A percentile compares a stretch with the other conserved stretches of the same genome.
Evolutionary conservation across 23 tunicate species (phyloP).

Genomic region (Oikopleura dioica): DNA sequence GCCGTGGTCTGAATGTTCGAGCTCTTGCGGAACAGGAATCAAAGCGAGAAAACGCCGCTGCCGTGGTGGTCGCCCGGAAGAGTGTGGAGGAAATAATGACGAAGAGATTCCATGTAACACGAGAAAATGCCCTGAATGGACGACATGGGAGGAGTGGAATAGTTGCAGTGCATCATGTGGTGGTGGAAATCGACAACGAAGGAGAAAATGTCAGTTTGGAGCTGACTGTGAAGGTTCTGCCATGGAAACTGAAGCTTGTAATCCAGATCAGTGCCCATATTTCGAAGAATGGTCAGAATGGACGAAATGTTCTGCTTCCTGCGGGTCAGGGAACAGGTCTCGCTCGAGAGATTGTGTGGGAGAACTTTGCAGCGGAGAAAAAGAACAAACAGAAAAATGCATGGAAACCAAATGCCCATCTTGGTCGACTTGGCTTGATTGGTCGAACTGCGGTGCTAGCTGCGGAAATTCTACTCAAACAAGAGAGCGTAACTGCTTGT

Average conservation of each 20-base stretch:
- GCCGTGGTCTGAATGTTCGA: neutral
- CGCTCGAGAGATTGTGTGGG: neutral
- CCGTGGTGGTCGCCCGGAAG: neutral
- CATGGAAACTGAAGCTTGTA: neutral
- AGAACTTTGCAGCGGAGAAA: neutral
- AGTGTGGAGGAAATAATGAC: neutral
- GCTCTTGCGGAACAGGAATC: neutral
- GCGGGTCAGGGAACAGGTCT: neutral
- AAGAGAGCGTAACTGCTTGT: neutral
- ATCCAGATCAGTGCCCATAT: neutral
- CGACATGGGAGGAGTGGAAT: neutral
- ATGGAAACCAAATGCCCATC: neutral
- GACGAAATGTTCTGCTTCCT: neutral
- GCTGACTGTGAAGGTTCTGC: neutral
- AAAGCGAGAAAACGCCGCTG: neutral
- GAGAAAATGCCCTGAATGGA: neutral
- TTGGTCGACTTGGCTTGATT: neutral
- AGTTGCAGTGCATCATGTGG: neutral
- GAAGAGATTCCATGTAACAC: neutral
- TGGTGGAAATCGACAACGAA: neutral
- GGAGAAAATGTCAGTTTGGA: neutral
- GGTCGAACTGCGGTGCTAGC: neutral
- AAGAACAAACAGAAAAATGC: neutral
- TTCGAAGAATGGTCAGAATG: neutral
- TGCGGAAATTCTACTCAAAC: neutral